Conservation (phyloP, 2,113 vertebrate species). For the Ariopsis seemanni region DNA sequence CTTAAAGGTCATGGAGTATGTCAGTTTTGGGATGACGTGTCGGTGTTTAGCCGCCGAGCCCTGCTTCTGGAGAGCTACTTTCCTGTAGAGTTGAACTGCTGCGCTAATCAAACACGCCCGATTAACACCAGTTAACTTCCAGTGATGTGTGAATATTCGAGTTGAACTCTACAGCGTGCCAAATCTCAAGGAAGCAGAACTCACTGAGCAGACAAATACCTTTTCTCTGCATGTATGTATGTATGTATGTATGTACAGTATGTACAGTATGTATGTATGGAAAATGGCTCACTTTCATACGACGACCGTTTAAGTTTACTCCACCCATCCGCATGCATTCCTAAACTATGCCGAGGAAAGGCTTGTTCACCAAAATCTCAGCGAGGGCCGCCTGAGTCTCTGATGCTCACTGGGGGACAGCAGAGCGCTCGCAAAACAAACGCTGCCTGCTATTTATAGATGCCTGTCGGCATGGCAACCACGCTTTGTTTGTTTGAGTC, state of each 20-base stretch:
- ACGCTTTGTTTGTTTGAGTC: slow-evolving; percentile 59
- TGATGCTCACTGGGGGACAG: slow-evolving; percentile 49
- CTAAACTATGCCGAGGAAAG: slow-evolving; percentile 30
- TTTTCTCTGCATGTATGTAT: not conserved
- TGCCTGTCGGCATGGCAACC: slow-evolving; percentile 56
- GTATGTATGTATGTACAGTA: too few species aligned
- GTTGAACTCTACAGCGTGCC: not conserved
- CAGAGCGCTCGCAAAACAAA: slow-evolving; percentile 57
- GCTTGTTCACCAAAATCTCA: slow-evolving; percentile 37
- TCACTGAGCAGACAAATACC: not conserved
- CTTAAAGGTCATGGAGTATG: not conserved
- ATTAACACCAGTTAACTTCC: not conserved
- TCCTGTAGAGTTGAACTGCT: not conserved
- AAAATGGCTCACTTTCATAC: not conserved
- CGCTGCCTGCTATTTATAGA: slow-evolving; percentile 58
- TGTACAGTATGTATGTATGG: too few species aligned
- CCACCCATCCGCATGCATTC: slow-evolving; percentile 29
- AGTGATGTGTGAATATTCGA: not conserved
- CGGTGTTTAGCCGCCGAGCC: not conserved
- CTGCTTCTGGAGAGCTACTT: not conserved
- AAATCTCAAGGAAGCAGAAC: not conserved
- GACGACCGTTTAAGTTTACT: not conserved
- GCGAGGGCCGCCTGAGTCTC: slow-evolving; percentile 32
- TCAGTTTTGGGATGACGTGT: not conserved
- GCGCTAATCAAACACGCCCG: not conserved